phyloP scores from a whole-genome alignment of 2,113 vertebrate genomes.

The Herpailurus yagouaroundi region DNA sequence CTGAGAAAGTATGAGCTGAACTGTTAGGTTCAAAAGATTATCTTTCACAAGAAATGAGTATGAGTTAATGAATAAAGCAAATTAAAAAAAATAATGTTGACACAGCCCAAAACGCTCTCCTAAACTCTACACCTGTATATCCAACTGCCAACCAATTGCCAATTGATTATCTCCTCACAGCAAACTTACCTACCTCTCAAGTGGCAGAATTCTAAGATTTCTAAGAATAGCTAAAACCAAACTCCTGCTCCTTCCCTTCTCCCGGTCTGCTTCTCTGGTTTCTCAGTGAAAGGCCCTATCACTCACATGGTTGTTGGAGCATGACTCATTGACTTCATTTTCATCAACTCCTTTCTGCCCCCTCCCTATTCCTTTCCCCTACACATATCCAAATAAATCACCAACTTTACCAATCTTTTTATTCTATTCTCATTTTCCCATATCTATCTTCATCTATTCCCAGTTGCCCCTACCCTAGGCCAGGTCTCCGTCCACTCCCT shows the following conservation, averaged over 20 bases:
- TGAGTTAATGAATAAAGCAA: background rate
- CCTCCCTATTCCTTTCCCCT: accelerated
- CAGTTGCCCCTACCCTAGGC: background rate
- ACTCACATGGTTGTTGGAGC: background rate
- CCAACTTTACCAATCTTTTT: background rate
- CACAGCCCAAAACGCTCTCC: background rate
- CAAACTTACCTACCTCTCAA: background rate
- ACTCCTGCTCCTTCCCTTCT: background rate
- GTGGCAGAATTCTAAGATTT: background rate
- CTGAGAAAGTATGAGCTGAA: background rate
- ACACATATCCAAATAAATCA: background rate
- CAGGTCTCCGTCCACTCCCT: background rate
- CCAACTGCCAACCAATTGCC: background rate
- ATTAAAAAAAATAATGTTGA: background rate
- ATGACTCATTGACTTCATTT: background rate
- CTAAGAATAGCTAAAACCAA: background rate
- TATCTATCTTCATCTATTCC: background rate
- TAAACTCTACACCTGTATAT: background rate
- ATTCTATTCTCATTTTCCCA: background rate
- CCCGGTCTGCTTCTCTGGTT: background rate
- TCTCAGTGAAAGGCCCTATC: background rate
- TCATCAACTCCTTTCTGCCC: background rate
- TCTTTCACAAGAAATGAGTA: background rate
- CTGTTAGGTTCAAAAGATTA: background rate
- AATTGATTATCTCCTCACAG: background rate